These are phyloP conservation scores for Vidua chalybeata DNA, from an alignment of 2,113 vertebrate species.

Conservation along the genomic window DNA sequence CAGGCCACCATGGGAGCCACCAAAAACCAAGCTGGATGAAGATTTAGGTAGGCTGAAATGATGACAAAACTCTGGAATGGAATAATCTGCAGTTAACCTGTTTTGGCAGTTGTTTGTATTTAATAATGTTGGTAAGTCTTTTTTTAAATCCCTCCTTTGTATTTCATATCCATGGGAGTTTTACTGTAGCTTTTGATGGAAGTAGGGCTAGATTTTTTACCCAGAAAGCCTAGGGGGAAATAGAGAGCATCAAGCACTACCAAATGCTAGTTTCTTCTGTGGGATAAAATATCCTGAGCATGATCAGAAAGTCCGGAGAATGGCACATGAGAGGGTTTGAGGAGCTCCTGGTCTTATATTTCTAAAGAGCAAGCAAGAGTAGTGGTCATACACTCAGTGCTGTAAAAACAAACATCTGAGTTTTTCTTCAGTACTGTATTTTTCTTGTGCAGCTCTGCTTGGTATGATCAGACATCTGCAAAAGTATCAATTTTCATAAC, in stretches of 20 bases:
- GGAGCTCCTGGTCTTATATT: background rate
- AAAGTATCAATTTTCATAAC: background rate
- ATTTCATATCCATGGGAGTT: background rate
- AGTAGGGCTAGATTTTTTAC: background rate
- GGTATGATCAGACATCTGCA: background rate
- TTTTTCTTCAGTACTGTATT: background rate
- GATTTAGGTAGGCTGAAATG: slow-evolving; percentile 80
- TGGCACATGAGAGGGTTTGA: background rate
- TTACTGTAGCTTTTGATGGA: background rate
- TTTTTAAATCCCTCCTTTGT: background rate
- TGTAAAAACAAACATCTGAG: background rate
- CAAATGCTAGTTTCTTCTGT: background rate
- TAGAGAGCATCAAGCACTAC: background rate
- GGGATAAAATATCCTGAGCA: background rate
- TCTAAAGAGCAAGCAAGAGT: background rate
- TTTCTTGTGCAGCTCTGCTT: background rate
- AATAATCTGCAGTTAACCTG: background rate
- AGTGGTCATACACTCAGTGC: background rate
- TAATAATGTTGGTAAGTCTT: background rate
- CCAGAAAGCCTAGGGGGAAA: background rate
- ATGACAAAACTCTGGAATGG: background rate
- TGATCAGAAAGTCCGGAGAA: background rate
- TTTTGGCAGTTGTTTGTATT: background rate
- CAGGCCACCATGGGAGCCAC: slow-evolving; percentile 92
- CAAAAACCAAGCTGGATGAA: slow-evolving; percentile 94